Evolutionary conservation across 2,797 vertebrate genomes (phyloP).

Genomic region (Mustela erminea): DNA sequence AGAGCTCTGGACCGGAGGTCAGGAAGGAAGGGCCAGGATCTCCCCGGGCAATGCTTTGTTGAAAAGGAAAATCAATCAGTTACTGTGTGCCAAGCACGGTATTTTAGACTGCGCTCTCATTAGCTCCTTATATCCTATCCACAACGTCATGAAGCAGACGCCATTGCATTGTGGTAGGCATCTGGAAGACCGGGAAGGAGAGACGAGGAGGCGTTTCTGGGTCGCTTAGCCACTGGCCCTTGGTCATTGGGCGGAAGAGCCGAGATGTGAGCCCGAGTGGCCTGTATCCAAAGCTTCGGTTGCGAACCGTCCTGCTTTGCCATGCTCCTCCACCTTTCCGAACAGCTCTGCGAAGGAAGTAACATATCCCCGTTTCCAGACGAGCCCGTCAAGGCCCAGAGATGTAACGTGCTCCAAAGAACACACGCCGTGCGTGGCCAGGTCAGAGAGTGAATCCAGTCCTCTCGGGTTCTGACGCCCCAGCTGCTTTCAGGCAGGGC

Average conservation of each 20-base stretch:
- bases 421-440: neutral
- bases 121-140: neutral
- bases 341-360: neutral
- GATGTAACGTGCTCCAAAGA: neutral
- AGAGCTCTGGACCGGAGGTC: neutral
- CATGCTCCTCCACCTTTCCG: neutral
- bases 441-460: constrained; percentile 55
- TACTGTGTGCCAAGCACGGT: neutral
- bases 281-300: neutral
- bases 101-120: neutral
- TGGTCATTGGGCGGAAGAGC: neutral
- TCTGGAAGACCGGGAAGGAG: neutral
- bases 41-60: neutral
- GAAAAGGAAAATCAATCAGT: neutral
- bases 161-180: neutral
- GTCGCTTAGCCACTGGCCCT: neutral
- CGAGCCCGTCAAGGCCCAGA: neutral
- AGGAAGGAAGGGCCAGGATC: neutral
- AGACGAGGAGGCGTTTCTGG: neutral
- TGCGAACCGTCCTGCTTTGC: neutral
- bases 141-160: neutral
- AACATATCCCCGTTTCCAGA: neutral
- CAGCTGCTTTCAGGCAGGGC: neutral
- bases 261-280: neutral
- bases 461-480: neutral